These are phyloP conservation scores for Rhabditoides inermis DNA, from an alignment of 2,888 invertebrate genomes.

Conservation along the genomic window DNA sequence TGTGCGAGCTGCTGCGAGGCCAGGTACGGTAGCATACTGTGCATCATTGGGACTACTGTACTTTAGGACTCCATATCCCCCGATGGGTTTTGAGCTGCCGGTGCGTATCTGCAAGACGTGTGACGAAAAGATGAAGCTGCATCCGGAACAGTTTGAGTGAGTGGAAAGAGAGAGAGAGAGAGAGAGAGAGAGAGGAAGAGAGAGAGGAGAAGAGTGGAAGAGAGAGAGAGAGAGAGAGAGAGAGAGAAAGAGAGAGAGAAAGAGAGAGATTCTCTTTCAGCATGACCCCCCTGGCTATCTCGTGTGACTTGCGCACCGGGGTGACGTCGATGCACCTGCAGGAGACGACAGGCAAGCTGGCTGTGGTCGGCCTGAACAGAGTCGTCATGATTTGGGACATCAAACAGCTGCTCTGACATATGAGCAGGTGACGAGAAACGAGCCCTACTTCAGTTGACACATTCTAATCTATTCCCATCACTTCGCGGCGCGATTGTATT, in stretches of 20 bases:
- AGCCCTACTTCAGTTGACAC: too few species aligned
- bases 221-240: background rate
- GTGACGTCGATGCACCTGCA: constrained; percentile 80
- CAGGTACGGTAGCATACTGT: too few species aligned
- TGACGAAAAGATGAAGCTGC: constrained; percentile 56
- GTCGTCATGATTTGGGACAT: constrained; percentile 68
- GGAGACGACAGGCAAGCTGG: constrained; percentile 74
- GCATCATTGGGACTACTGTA: too few species aligned
- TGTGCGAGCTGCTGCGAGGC: constrained; percentile 87
- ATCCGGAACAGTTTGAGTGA: constrained; percentile 46
- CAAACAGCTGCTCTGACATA: constrained; percentile 21
- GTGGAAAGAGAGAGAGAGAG: constrained; percentile 1
- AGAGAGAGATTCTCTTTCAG: constrained; percentile 59
- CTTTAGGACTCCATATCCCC: constrained; percentile 77
- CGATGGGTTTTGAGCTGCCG: constrained; percentile 95
- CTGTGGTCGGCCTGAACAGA: constrained; percentile 88
- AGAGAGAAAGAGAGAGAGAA: background rate
- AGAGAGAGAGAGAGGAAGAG: background rate
- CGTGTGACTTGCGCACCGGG: constrained; percentile 88
- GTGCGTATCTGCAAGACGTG: constrained; percentile 91
- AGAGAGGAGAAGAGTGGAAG: too few species aligned
- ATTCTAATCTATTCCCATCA: too few species aligned
- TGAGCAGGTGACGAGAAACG: too few species aligned
- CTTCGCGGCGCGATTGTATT: too few species aligned
- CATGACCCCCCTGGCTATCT: constrained; percentile 80